Evolutionary conservation across 2,888 invertebrate genomes (phyloP).

Genomic region (Calliphora vomitoria): DNA sequence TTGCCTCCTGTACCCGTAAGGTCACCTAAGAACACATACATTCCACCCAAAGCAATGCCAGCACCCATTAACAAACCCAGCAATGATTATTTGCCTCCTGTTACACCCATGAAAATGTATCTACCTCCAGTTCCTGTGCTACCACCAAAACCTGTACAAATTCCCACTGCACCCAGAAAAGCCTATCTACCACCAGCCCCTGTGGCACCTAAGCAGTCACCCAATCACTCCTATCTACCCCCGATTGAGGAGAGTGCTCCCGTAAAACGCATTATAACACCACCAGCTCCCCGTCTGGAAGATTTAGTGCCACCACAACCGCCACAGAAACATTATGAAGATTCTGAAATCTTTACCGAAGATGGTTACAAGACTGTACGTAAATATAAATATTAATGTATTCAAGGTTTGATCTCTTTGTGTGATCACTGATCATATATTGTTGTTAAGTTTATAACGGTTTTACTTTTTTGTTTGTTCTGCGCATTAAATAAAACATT

Average conservation of each 20-base stretch:
- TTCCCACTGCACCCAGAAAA: constrained; percentile 35
- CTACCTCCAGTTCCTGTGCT: neutral
- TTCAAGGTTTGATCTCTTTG: neutral
- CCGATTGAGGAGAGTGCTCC: neutral
- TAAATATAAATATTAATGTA: constrained; percentile 33
- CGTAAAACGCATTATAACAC: constrained; percentile 33
- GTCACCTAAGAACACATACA: constrained; percentile 34
- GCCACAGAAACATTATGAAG: constrained; percentile 39
- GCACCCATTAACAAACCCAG: neutral
- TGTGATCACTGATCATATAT: neutral
- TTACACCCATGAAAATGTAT: no score
- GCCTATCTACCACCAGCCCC: constrained; percentile 57
- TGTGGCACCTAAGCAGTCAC: constrained; percentile 4
- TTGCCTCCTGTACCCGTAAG: constrained; percentile 16
- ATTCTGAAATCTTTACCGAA: constrained; percentile 40
- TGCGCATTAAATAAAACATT: neutral
- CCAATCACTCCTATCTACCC: constrained; percentile 32
- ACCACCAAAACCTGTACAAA: constrained; percentile 5
- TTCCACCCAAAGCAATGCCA: constrained; percentile 29
- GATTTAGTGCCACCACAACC: constrained; percentile 49
- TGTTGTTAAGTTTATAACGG: constrained; percentile 50
- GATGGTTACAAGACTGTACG: constrained; percentile 54
- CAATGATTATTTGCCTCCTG: constrained; percentile 15
- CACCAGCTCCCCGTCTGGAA: constrained; percentile 47
- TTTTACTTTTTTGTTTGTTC: neutral